phyloP scores from a whole-genome alignment of 2,797 vertebrate species.

The Takifugu ocellatus region DNA sequence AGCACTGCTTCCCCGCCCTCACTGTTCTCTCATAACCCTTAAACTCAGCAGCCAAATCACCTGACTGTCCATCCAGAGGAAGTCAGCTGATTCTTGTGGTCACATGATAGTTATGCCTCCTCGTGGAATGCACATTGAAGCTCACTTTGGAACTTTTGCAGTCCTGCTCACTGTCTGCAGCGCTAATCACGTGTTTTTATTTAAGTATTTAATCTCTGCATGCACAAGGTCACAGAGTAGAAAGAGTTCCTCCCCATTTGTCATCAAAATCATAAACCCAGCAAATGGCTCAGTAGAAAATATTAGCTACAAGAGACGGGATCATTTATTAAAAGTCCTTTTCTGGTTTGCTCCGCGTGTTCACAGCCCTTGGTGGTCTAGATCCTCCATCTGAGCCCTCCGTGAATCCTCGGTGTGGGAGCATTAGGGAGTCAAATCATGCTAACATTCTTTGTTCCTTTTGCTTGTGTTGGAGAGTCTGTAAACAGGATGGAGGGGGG shows the following conservation, averaged over 20 bases:
- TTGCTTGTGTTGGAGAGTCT: slow-evolving; percentile 27
- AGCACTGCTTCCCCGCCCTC: slow-evolving; percentile 55
- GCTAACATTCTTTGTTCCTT: slow-evolving; percentile 49
- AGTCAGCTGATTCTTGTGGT: slow-evolving; percentile 59
- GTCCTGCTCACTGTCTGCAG: slow-evolving; percentile 41
- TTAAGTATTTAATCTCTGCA: slow-evolving; percentile 2
- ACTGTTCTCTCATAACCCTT: slow-evolving; percentile 36
- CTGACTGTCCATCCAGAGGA: slow-evolving; percentile 52
- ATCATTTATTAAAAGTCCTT: slow-evolving; percentile 31
- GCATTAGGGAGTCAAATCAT: slow-evolving; percentile 47
- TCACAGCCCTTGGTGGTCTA: slow-evolving; percentile 45
- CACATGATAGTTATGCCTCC: slow-evolving; percentile 56
- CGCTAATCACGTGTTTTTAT: slow-evolving; percentile 2
- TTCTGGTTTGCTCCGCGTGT: slow-evolving; percentile 28
- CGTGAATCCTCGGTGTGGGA: slow-evolving; percentile 38
- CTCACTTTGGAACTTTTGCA: slow-evolving; percentile 27
- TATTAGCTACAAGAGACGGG: slow-evolving; percentile 2
- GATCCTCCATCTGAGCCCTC: slow-evolving; percentile 26
- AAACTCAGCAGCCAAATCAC: slow-evolving; percentile 51
- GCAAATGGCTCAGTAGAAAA: no score
- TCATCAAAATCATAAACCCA: slow-evolving; percentile 3
- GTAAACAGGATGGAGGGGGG: slow-evolving; percentile 54
- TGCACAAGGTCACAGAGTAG: not conserved
- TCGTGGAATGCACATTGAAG: slow-evolving; percentile 41
- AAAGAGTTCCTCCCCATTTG: not conserved